phyloP scores from a whole-genome alignment of 2,113 vertebrate genomes.

The Megaleporinus macrocephalus region DNA sequence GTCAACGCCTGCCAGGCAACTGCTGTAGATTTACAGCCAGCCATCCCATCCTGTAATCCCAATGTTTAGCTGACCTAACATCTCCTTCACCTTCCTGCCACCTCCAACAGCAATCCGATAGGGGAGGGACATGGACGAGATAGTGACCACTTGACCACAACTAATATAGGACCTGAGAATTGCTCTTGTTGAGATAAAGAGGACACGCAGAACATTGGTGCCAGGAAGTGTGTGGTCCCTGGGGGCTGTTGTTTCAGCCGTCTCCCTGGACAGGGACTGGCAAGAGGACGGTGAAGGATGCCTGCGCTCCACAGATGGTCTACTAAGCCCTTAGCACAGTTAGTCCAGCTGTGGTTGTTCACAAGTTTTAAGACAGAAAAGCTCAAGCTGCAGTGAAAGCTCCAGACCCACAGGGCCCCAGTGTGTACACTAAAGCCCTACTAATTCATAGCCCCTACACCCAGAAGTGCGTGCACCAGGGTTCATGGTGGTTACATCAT shows the following conservation, averaged over 20 bases:
- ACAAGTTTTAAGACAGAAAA: constrained; percentile 33
- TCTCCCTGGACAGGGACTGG: constrained; percentile 19
- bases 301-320: constrained; percentile 49
- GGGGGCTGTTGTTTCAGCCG: constrained; percentile 32
- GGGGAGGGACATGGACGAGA: constrained; percentile 1
- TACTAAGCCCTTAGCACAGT: constrained; percentile 48
- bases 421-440: neutral
- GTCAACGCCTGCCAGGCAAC: neutral
- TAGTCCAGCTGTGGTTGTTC: constrained; percentile 66
- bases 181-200: constrained; percentile 25
- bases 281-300: constrained; percentile 35
- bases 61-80: constrained; percentile 5
- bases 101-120: constrained; percentile 20
- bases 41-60: neutral
- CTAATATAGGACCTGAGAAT: constrained; percentile 29
- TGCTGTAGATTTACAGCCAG: neutral
- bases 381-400: constrained; percentile 3
- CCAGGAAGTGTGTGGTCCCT: constrained; percentile 40
- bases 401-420: constrained; percentile 5
- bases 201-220: neutral
- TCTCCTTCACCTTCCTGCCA: neutral
- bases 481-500: constrained; percentile 7
- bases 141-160: constrained; percentile 26
- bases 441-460: constrained; percentile 31
- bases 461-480: constrained; percentile 4